A percentile compares a stretch with the other conserved stretches of the same genome.
These are phyloP conservation scores for Nothocercus nigrocapillus DNA, from an alignment of 2,113 vertebrate genomes.

Conservation along the genomic window DNA sequence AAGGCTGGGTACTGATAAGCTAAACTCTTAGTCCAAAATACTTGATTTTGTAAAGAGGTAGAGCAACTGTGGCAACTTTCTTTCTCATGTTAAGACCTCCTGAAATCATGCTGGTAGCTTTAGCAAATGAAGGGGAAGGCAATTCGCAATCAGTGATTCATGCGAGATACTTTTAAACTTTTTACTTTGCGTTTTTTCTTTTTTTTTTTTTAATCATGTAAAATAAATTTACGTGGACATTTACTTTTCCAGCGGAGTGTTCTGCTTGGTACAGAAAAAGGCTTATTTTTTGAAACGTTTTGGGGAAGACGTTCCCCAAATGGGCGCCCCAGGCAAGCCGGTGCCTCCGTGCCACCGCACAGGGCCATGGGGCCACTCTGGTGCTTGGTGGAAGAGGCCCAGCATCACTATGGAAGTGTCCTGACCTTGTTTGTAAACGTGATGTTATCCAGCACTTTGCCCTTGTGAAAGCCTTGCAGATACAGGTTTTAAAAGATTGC, in stretches of 20 bases:
- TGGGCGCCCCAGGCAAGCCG: background rate
- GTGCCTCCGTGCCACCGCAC: background rate
- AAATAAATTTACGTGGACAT: background rate
- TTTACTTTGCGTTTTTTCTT: background rate
- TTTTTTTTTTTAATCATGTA: background rate
- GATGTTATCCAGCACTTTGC: background rate
- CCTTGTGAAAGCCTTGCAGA: background rate
- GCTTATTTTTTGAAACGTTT: background rate
- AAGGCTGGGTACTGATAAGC: background rate
- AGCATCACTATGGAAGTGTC: background rate
- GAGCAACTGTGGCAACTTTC: background rate
- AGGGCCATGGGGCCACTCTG: background rate
- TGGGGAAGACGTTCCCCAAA: background rate
- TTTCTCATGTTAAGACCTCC: background rate
- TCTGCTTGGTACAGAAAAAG: background rate
- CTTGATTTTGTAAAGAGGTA: background rate
- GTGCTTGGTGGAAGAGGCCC: background rate
- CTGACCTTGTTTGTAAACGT: background rate
- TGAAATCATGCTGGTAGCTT: background rate
- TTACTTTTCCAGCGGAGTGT: background rate
- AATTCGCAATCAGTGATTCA: background rate
- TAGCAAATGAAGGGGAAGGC: background rate
- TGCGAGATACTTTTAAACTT: background rate
- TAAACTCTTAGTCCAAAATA: background rate
- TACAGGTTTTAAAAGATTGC: background rate